These are phyloP conservation scores for Antheraea pernyi DNA, from an alignment of 1,140 invertebrate species.

Conservation along the genomic window DNA sequence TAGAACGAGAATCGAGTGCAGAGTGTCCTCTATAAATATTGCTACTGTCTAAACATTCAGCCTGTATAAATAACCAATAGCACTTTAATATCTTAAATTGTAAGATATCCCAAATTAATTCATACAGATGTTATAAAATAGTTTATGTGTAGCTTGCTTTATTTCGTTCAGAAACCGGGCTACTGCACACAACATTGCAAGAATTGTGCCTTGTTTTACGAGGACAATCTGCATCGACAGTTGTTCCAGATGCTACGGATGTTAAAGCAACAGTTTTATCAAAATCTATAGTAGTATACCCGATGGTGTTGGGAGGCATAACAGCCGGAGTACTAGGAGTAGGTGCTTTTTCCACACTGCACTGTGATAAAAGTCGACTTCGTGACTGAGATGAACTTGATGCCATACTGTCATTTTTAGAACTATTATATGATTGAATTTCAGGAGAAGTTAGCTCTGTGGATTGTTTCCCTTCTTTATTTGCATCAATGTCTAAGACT, in stretches of 20 bases:
- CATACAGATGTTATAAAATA: not conserved
- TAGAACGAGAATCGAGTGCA: too few species aligned
- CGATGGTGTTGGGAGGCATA: constrained; percentile 80
- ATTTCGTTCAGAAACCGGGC: constrained; percentile 49
- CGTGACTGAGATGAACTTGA: constrained; percentile 49
- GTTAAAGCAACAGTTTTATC: constrained; percentile 94
- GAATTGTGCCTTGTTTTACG: constrained; percentile 74
- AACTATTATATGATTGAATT: constrained; percentile 58
- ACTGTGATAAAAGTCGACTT: constrained; percentile 51
- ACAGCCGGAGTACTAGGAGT: constrained; percentile 43
- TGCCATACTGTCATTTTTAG: constrained; percentile 52
- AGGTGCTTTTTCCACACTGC: constrained; percentile 54
- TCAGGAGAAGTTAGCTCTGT: constrained; percentile 48
- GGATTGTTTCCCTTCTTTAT: constrained; percentile 46
- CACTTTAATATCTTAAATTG: too few species aligned
- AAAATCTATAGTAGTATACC: constrained; percentile 96
- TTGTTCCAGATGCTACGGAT: constrained; percentile 65
- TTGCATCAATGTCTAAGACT: constrained; percentile 85
- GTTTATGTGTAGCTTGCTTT: constrained; percentile 18
- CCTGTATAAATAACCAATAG: too few species aligned
- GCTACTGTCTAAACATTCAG: too few species aligned
- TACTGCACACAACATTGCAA: constrained; percentile 44
- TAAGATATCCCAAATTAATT: too few species aligned
- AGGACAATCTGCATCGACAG: constrained; percentile 55
- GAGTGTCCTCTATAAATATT: too few species aligned